These are phyloP conservation scores for Drosophila nebulosa DNA, from an alignment of 1,140 invertebrate genomes.

Conservation along the genomic window DNA sequence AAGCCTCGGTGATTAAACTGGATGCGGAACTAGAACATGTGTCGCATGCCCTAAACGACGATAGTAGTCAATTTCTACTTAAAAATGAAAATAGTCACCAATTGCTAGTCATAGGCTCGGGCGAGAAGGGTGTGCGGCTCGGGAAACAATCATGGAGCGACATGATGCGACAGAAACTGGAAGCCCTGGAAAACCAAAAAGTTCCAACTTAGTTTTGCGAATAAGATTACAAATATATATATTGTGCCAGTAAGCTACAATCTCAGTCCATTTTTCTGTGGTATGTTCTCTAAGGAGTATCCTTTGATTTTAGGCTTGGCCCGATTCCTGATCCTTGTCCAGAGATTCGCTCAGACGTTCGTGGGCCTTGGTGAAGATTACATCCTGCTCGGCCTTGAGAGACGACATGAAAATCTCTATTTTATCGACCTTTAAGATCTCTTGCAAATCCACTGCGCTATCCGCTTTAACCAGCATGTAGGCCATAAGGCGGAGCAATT, in stretches of 20 bases:
- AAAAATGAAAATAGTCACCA: conserved; percentile 31
- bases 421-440: conserved; percentile 29
- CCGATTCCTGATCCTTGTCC: conserved; percentile 45
- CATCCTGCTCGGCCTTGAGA: conserved; percentile 41
- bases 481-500: conserved; percentile 48
- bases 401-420: conserved; percentile 34
- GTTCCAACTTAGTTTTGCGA: neutral
- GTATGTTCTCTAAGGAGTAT: conserved; percentile 24
- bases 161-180: conserved; percentile 43
- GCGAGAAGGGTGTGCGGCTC: conserved; percentile 54
- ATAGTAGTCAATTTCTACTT: conserved; percentile 43
- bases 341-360: conserved; percentile 33
- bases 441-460: conserved; percentile 36
- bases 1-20: conserved; percentile 48
- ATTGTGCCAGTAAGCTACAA: conserved; percentile 61
- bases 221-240: conserved; percentile 41
- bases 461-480: conserved; percentile 42
- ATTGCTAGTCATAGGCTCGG: conserved; percentile 30
- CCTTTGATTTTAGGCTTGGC: conserved; percentile 55
- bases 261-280: conserved; percentile 61
- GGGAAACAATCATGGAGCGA: conserved; percentile 76
- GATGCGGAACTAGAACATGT: conserved; percentile 55
- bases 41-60: conserved; percentile 23
- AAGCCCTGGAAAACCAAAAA: neutral
- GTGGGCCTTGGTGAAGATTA: conserved; percentile 52